Evolutionary conservation across 2,888 invertebrate genomes (phyloP), one percentile per base, ranked within the genome.

Genomic region (Drosophila dives): DNA sequence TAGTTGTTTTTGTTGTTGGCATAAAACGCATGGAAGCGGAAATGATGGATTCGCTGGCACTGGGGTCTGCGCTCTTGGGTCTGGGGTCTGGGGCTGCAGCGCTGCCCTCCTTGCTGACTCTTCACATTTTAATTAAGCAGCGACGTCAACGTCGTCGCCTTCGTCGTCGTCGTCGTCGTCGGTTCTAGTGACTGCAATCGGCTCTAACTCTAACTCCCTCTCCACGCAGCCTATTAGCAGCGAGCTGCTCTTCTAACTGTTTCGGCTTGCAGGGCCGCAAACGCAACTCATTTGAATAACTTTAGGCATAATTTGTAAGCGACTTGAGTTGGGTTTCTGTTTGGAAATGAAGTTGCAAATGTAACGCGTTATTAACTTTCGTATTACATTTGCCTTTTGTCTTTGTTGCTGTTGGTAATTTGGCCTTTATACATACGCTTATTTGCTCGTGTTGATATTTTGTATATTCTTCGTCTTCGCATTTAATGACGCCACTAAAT

Each of bases 1-100:
- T 32, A 15, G 45, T 45, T 50, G 29, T 12, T 50, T 29, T 17
- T 49, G 50, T 29, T 50, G 69, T 66, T 80, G 81, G 81, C 82
- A 73, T 65, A 63, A 90, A 91, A 90, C 91, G 89, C 92, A 92
- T 91, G 92, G 91, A 92, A 92, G 92, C 92, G 92, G 92, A 92
- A 92, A 92, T 92, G 92, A 92, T 92, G 92, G 91, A 92, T 92
- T 91, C 91, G 90, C 86, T 78, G 83, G 82, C 84, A 81, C 77
- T 82, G 83, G 50, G 40, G 58, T 55, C 63, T 58, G 32, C 4
- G 11, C 53, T 67, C 54, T 55, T 23, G 17, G 55, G 42, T 38
- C 38, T 34, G 23, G 55, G 59, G 20, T 55, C 64, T 64, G 81
- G 56, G 60, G 67, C 80, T 69, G 63, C 48, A 67, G 48, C 66